These are phyloP conservation scores for Linurgus olivaceus DNA, from an alignment of 2,797 vertebrate genomes.

Conservation along the genomic window DNA sequence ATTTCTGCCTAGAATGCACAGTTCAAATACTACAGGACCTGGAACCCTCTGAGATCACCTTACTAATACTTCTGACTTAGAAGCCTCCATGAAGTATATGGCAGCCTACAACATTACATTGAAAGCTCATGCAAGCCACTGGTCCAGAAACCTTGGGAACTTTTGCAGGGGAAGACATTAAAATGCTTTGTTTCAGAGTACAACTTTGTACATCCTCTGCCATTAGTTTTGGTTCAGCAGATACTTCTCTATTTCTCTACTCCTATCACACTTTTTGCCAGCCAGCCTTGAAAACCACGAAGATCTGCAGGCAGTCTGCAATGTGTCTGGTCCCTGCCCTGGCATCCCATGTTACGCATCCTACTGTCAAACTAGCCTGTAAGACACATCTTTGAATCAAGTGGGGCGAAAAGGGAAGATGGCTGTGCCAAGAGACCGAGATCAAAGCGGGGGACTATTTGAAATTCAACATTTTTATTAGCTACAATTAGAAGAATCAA, in stretches of 20 bases:
- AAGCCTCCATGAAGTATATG: background rate
- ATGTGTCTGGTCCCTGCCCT: no score
- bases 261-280: background rate
- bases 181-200: background rate
- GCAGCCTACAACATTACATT: background rate
- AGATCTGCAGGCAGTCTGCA: background rate
- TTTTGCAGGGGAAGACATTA: background rate
- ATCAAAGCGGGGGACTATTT: background rate
- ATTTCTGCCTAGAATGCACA: background rate
- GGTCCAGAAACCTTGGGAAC: background rate
- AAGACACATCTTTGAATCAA: background rate
- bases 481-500: background rate
- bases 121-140: background rate
- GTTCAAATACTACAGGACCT: background rate
- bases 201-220: background rate
- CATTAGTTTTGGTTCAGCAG: background rate
- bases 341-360: background rate
- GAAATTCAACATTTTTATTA: background rate
- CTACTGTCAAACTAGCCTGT: background rate
- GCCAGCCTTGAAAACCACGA: background rate
- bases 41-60: background rate
- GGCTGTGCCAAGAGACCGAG: rapidly evolving
- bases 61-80: background rate
- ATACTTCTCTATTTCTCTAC: background rate
- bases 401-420: background rate